Evolutionary conservation across 1,140 invertebrate genomes (phyloP), one percentile per base, ranked within the genome.

Genomic region (Cydia strobilella): DNA sequence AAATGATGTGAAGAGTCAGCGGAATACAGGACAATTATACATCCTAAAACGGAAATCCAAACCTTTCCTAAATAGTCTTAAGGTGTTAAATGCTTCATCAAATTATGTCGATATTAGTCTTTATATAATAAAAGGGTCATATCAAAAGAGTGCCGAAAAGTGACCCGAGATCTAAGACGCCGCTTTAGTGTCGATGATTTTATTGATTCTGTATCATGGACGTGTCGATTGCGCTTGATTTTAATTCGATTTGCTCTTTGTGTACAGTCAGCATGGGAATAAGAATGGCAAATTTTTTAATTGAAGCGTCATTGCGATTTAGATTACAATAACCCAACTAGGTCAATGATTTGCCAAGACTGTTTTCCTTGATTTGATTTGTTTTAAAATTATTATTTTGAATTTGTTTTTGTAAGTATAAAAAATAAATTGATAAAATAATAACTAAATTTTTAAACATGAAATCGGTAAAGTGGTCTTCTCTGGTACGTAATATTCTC

Each of bases 141-240:
- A 66, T 51, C 18, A 72, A 72, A 90, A 89, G 86, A 82, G 75
- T 72, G 82, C 88, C 90, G 88, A 82, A 77, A 69, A 82, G 81
- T 85, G 84, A 80, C 74, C 80, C 76, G 27, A 83, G 79, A 85
- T 91, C 84, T 89, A 90, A 89, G 80, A 84, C 65, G 51, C 79
- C 79, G 81, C 77, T 79, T 83, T 84, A 84, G 84, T 79, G 83
- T 77, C 74, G 79, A 88, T 86, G 87, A 89, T 89, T 91, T 90
- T 91, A 91, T 91, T 91, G 88, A 91, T 91, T 91, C 88, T 90
- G 82, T 87, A 83, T 85, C 87, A 90, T 88, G 81, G 78, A 84
- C 82, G 79, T 79, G 76, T 66, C 80, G 80, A 79, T 80, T 82
- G 79, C 83, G 86, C 75, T 63, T 63, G 71, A 75, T 75, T 75